Evolutionary conservation across 2,113 vertebrate genomes (phyloP), one percentile per base, ranked within the genome.

Genomic region (Leptobrachium ailaonicum): DNA sequence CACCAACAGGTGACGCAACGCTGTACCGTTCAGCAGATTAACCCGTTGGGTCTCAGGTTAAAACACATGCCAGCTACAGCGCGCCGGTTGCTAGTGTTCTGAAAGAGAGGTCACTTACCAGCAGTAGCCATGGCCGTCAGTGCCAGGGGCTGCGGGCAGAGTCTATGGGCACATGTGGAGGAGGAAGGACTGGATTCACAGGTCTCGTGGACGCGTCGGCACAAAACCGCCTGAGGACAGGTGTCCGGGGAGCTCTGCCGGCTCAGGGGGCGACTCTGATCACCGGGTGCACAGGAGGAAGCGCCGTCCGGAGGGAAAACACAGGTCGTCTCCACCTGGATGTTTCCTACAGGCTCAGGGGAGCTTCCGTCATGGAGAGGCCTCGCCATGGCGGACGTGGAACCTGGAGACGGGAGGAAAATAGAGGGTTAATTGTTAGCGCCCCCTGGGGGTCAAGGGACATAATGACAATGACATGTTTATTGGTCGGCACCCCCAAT

Each of bases 371-470:
- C 84, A 54, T 76, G 78, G 75, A 83, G 73, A 58, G 82, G 56
- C 79, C 84, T 79, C 47, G 84, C 84, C 84, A 85, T 85, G 66
- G 82, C 69, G n/a, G 40, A 71, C 44, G 13, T 41, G 50, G 32
- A 80, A 60, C 76, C 83, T 85, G 68, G 40, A 44, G 42, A 67
- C 67, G 14, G 5, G 54, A 41, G 6, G 2, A 62, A 45, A 42
- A 66, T 2, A 41, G 2, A 45, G 54, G 11, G 20, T 32, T 32
- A 32, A 40, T 42, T 32, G 43, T 14, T 43, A 53, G 42, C n/a
- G 2, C 20, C 20, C 20, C 20, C 43, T 45, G 12, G 11, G 66
- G 13, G 11, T 53, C 50, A 53, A 53, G 50, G 50, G 50, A 12
- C 6, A 62, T 62, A 32, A 20, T n/a, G 62, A n/a, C 62, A 20